Evolutionary conservation across 2,797 vertebrate species (phyloP).

Genomic region (Microcaecilia unicolor): DNA sequence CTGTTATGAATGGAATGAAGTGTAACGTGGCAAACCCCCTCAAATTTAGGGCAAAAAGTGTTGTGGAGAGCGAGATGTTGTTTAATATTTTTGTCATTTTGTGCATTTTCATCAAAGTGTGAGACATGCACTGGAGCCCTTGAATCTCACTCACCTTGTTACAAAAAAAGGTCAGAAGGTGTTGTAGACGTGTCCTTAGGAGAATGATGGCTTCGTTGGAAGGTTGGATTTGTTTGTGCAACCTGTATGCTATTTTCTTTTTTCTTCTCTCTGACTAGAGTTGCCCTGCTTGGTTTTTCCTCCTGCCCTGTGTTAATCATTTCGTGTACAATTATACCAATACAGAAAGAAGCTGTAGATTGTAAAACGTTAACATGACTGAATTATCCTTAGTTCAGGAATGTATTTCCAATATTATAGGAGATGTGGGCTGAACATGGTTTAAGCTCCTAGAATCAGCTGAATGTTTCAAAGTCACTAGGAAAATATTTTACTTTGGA

Average conservation of each 20-base stretch:
- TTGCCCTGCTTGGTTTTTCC: conserved; percentile 1
- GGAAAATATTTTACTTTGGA: neutral
- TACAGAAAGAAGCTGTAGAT: too few species aligned
- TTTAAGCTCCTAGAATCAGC: conserved; percentile 3
- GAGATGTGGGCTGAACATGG: conserved; percentile 12
- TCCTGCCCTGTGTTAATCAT: too few species aligned
- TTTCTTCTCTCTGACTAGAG: conserved; percentile 3
- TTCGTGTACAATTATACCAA: too few species aligned
- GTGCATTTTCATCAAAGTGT: neutral
- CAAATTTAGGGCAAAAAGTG: too few species aligned
- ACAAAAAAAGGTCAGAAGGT: conserved; percentile 13
- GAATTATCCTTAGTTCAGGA: neutral
- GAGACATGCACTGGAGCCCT: neutral
- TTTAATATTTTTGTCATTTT: too few species aligned
- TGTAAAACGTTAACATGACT: too few species aligned
- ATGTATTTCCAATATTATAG: too few species aligned
- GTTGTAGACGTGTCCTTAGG: too few species aligned
- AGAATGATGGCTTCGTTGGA: too few species aligned
- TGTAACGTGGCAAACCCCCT: too few species aligned
- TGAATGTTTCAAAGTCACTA: conserved; percentile 5
- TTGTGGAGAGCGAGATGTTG: too few species aligned
- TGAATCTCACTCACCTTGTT: neutral
- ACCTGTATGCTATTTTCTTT: neutral
- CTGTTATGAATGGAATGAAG: too few species aligned
- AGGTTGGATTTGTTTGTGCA: neutral